Evolutionary conservation across 1,140 invertebrate species (phyloP), one percentile per base, ranked within the genome.

Genomic region (Coenobita brevimanus): DNA sequence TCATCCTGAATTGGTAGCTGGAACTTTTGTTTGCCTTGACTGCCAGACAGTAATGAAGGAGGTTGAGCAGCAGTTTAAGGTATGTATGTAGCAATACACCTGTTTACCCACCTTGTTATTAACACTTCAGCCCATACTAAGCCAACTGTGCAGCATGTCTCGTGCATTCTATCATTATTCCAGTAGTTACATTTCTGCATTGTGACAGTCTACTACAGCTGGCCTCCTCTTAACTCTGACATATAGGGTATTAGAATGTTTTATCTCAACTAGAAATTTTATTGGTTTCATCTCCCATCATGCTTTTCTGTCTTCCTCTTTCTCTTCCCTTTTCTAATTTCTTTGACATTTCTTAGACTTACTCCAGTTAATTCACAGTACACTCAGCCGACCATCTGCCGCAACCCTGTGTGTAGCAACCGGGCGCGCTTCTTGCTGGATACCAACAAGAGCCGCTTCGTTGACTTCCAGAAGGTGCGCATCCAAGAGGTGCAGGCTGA

Each of bases 401-500:
- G 96, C 0, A 99, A 99, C 94, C 97, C 97, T 27, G 97, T 98
- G 0, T 99, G 99, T 92, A 95, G 94, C 62, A 99, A 99, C 92
- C 94, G 98, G 62, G 94, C 95, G 1, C 94, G 97, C 57, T 99
- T 99, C 92, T 95, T 96, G 92, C 92, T 99, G 76, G 97, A 99
- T 92, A 95, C 98, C 13, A 97, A 98, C 92, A 98, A 98, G 92
- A 99, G 98, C 0, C 93, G 95, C 30, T 99, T 99, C 94, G 96
- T 99, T 2, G 99, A 99, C 93, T 99, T 99, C 92, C 99, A 99
- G 94, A 99, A 99, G 94, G 95, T 99, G 6, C 94, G 98, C 89
- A 98, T 99, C 90, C 99, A 99, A 93, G 99, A 99, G 94, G 98
- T 97, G 0, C 99, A 99, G 93, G 95, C 97, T 17, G 99, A 99